A percentile compares a stretch with the other conserved stretches of the same genome.
Conservation (phyloP, 2,113 vertebrate species). For the Tupaia chinensis region DNA sequence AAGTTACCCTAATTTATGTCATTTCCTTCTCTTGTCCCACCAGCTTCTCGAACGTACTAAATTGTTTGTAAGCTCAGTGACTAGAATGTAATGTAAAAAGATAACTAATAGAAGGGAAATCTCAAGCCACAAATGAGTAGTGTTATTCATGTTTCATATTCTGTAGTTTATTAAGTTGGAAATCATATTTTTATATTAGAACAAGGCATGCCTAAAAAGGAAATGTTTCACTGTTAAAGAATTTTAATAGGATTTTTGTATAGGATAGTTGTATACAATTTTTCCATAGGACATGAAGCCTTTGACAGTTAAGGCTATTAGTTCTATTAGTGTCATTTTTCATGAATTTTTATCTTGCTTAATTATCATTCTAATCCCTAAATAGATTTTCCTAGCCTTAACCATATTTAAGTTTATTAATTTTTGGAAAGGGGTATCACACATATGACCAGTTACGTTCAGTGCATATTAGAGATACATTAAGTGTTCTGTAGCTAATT, state of each 20-base stretch:
- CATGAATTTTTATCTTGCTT: background rate
- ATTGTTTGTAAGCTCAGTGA: background rate
- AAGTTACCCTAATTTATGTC: background rate
- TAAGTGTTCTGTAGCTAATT: conserved; percentile 10
- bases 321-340: background rate
- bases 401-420: background rate
- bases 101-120: background rate
- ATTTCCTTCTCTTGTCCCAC: background rate
- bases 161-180: background rate
- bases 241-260: background rate
- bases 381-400: background rate
- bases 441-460: background rate
- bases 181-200: conserved; percentile 17
- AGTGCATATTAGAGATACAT: background rate
- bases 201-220: background rate
- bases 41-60: background rate
- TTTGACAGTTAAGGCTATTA: background rate
- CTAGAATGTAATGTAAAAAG: background rate
- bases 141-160: background rate
- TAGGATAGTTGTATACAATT: background rate
- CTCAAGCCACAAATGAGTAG: background rate
- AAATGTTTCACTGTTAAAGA: background rate
- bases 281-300: background rate
- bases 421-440: background rate
- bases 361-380: background rate